Evolutionary conservation across 2,797 vertebrate genomes (phyloP), one percentile per base, ranked within the genome.

Genomic region (Macroramphosus scolopax): DNA sequence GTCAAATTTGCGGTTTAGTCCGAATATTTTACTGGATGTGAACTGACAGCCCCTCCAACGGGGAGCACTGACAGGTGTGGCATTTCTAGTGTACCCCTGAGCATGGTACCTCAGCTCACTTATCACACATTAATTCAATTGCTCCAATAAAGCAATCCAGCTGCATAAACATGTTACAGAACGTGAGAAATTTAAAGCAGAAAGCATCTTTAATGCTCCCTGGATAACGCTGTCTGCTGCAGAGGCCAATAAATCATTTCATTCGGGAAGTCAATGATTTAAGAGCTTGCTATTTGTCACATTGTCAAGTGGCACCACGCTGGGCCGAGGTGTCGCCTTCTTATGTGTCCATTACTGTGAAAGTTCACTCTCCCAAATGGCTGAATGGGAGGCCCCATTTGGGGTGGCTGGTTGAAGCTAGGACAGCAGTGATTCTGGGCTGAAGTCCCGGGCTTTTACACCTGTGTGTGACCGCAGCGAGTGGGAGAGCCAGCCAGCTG

Each of bases 151-250:
- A 91, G 86, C 84, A 84, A 89, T 89, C 83, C 89, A 91, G 90
- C 90, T 91, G 90, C 87, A 88, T 88, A 87, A 91, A 90, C 88
- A 90, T 78, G 84, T 89, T 86, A 87, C 68, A 78, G 78, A 86
- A 83, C 65, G 87, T 84, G 88, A 89, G 87, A 89, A 88, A 88
- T 87, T 77, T 81, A 73, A 83, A 89, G 73, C 77, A 77, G 72
- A 72, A 85, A 66, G 74, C 77, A 82, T 87, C 80, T 83, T 78
- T 73, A 82, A 76, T 60, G 72, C 77, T 79, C 88, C 81, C 83
- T 28, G 69, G 80, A 79, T 81, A 67, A 72, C 50, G 49, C 67
- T 48, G 74, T 84, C 77, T 79, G 75, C 82, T 65, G 45, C 63
- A 40, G 47, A 48, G 70, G 52, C 72, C 78, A 87, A 82, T 90